These are phyloP conservation scores for Sisor rabdophorus DNA, from an alignment of 2,113 vertebrate genomes.

Conservation along the genomic window DNA sequence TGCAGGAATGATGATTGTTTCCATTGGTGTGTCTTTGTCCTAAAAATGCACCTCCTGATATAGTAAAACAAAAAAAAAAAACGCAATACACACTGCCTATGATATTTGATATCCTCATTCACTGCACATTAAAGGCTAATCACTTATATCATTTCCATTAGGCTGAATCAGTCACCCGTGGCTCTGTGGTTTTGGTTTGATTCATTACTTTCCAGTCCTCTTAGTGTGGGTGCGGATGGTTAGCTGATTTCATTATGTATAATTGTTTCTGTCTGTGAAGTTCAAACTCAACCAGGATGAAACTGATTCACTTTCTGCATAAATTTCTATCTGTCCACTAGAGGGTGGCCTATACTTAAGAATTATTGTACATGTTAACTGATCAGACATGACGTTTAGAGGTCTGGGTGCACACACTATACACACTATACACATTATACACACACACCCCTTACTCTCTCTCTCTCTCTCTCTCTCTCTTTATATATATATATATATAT, in stretches of 20 bases:
- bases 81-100: conserved; percentile 47
- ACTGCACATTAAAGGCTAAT: conserved; percentile 61
- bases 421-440: too few relatives aligned
- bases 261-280: conserved; percentile 59
- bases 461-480: too few relatives aligned
- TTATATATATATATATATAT: too few relatives aligned
- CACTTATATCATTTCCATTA: conserved; percentile 67
- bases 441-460: too few relatives aligned
- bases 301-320: neutral
- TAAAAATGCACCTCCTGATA: conserved; percentile 50
- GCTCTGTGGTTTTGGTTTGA: conserved; percentile 53
- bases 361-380: conserved; percentile 19
- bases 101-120: conserved; percentile 58
- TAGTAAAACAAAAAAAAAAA: conserved; percentile 14
- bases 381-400: neutral
- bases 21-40: conserved; percentile 56
- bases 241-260: conserved; percentile 54
- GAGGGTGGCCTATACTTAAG: conserved; percentile 55
- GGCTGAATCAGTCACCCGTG: conserved; percentile 58
- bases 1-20: conserved; percentile 56
- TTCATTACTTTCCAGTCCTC: conserved; percentile 59
- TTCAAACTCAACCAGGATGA: conserved; percentile 40
- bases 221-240: conserved; percentile 55
- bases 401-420: neutral
- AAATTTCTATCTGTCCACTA: conserved; percentile 47